A percentile compares a stretch with the other conserved stretches of the same genome.
These are phyloP conservation scores for Ennomos quercinarius DNA, from an alignment of 2,888 invertebrate genomes.

Conservation along the genomic window DNA sequence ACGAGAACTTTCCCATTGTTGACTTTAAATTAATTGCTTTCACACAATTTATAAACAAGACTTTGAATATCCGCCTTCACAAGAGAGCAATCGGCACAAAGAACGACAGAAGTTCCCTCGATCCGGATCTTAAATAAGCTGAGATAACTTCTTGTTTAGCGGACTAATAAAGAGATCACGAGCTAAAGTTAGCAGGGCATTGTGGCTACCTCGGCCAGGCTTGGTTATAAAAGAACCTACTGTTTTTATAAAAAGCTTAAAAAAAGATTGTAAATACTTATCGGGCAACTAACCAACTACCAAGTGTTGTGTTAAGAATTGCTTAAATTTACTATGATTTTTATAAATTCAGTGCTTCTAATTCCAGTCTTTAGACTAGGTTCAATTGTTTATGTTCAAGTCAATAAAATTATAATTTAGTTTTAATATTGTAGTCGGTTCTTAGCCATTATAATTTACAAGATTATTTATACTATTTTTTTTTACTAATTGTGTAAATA, in stretches of 20 bases:
- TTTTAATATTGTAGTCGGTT: too few species aligned
- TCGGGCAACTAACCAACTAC: too few species aligned
- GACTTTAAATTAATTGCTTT: slow-evolving; percentile 79
- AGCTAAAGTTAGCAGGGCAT: slow-evolving; percentile 14
- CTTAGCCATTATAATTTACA: too few species aligned
- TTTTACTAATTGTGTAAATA: too few species aligned
- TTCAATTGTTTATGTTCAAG: too few species aligned
- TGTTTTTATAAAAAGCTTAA: too few species aligned
- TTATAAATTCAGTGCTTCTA: too few species aligned
- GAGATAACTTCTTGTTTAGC: slow-evolving; percentile 39
- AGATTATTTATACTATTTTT: too few species aligned
- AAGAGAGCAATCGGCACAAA: slow-evolving; percentile 54
- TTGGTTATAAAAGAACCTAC: not conserved
- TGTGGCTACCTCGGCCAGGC: slow-evolving; percentile 3
- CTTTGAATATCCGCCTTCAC: slow-evolving; percentile 54
- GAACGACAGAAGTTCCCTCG: slow-evolving; percentile 49
- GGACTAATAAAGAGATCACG: slow-evolving; percentile 37
- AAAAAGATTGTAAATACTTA: not conserved
- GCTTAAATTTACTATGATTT: too few species aligned
- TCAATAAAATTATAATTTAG: too few species aligned
- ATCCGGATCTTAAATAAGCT: slow-evolving; percentile 40
- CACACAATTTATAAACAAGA: slow-evolving; percentile 66
- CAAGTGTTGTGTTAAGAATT: too few species aligned
- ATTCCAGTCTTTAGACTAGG: too few species aligned
- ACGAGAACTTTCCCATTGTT: slow-evolving; percentile 80